Evolutionary conservation across 2,113 vertebrate genomes (phyloP).

Genomic region (Stegostoma tigrinum): DNA sequence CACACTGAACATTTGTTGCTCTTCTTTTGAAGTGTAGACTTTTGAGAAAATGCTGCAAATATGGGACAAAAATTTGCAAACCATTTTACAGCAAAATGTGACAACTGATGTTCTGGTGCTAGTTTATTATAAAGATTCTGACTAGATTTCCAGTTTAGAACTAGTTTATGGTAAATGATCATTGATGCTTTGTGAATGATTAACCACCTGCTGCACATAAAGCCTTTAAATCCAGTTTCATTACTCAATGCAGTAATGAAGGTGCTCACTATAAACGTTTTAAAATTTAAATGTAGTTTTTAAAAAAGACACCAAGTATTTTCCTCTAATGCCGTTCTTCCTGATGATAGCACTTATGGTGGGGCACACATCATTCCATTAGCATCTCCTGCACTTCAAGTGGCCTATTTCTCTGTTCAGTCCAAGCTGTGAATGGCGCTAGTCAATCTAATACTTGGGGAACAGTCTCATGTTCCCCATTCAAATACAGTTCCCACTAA

Average conservation of each 20-base stretch:
- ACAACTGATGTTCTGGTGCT: neutral
- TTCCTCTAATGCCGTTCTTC: neutral
- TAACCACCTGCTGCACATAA: neutral
- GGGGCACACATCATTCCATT: neutral
- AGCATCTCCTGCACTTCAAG: neutral
- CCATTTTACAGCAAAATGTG: neutral
- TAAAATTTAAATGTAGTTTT: neutral
- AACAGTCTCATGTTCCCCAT: neutral
- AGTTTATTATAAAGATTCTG: too few species aligned
- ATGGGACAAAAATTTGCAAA: neutral
- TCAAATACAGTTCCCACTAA: neutral
- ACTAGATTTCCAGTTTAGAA: neutral
- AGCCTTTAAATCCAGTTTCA: neutral
- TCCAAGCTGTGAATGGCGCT: neutral
- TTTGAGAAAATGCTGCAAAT: neutral
- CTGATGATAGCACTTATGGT: neutral
- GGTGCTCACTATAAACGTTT: neutral
- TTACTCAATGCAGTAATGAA: neutral
- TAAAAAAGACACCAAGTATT: neutral
- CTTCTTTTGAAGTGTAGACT: neutral
- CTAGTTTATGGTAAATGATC: too few species aligned
- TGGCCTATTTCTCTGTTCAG: neutral
- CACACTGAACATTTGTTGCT: neutral
- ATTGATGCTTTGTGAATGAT: neutral
- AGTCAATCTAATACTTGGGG: neutral